These are phyloP conservation scores for Orbicella faveolata DNA, from an alignment of 64 coral and sea anemone genomes.

Conservation along the genomic window DNA sequence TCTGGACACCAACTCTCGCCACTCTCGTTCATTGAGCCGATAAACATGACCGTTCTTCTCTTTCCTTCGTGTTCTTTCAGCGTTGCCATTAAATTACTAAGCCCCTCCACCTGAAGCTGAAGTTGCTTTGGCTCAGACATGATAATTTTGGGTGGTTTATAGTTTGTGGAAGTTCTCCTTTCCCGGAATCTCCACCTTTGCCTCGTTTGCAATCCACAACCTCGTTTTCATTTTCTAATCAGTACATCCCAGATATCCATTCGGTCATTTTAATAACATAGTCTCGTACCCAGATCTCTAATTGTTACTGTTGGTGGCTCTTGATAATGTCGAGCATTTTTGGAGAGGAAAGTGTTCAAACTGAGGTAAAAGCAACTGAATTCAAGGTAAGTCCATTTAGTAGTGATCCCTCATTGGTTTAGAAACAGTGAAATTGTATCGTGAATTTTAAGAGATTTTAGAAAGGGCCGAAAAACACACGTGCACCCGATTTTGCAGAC, in stretches of 20 bases:
- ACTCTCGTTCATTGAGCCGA: slow-evolving; percentile 47
- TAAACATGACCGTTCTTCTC: slow-evolving; percentile 60
- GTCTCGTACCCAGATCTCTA: background rate
- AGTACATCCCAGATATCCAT: background rate
- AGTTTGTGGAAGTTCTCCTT: background rate
- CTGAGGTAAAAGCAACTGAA: slow-evolving; percentile 10
- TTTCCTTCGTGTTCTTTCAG: slow-evolving; percentile 44
- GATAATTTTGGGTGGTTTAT: background rate
- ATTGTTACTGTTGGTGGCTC: no score
- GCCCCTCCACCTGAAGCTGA: slow-evolving; percentile 54
- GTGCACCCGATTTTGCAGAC: no score
- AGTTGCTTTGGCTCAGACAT: slow-evolving; percentile 31
- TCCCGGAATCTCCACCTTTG: background rate
- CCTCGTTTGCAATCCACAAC: background rate
- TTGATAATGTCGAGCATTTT: slow-evolving; percentile 2
- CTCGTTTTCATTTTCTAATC: background rate
- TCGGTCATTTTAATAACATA: background rate
- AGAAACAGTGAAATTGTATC: no score
- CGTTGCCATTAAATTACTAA: slow-evolving; percentile 2
- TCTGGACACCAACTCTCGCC: slow-evolving; percentile 79
- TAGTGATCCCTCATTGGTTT: no score
- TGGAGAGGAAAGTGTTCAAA: slow-evolving; percentile 21
- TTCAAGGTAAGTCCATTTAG: background rate
- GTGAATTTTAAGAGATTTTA: no score
- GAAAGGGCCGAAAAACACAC: no score